Conservation (phyloP, 2,113 vertebrate genomes). For the Myotis davidii region DNA sequence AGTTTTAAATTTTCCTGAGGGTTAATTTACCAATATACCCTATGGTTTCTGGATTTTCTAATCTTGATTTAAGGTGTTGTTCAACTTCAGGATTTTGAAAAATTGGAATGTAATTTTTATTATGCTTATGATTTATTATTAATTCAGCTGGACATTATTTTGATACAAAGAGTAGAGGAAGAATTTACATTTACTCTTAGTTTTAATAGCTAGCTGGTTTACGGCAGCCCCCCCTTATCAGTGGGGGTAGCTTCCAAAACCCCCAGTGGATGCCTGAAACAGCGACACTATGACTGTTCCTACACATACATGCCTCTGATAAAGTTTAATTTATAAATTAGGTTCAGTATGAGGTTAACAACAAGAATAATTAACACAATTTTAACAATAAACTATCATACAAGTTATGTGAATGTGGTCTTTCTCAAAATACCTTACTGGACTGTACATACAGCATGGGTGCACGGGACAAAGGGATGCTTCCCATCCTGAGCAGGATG, state of each 20-base stretch:
- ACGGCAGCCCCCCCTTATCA: background rate
- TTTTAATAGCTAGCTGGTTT: background rate
- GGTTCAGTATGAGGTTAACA: background rate
- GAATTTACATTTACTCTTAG: background rate
- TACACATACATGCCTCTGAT: background rate
- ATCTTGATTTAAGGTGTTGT: background rate
- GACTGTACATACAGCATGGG: no score
- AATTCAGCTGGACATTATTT: background rate
- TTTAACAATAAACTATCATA: background rate
- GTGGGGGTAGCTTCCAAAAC: background rate
- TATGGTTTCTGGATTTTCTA: background rate
- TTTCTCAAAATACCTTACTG: background rate
- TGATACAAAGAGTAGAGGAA: background rate
- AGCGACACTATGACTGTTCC: background rate
- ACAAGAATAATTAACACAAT: background rate
- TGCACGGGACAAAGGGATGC: background rate
- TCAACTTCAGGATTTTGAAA: constrained; percentile 22
- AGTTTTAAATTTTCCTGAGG: background rate
- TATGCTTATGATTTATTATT: background rate
- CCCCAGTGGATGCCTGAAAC: background rate
- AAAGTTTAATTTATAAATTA: background rate
- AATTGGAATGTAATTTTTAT: background rate
- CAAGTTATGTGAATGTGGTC: background rate
- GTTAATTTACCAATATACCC: background rate
- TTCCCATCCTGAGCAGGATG: background rate